phyloP scores from a whole-genome alignment of 2,888 invertebrate species.

The Dyspetes luteomarginatus region DNA sequence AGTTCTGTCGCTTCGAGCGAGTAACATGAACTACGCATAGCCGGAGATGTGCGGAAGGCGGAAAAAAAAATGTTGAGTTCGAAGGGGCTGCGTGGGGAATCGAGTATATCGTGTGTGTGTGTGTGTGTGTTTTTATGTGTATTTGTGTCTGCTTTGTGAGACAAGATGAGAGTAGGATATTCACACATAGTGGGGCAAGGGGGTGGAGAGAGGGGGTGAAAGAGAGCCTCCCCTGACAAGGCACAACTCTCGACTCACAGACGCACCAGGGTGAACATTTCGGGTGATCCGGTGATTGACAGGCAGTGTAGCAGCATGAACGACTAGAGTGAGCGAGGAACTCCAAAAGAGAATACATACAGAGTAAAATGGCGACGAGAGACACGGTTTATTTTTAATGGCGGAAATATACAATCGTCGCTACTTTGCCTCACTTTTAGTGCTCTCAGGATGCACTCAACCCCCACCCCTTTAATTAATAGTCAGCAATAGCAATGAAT shows the following conservation, averaged over 20 bases:
- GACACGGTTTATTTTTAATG: constrained; percentile 82
- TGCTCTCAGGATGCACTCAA: background rate
- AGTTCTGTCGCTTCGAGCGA: background rate
- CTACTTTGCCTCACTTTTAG: background rate
- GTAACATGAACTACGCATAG: constrained; percentile 27
- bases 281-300: constrained; percentile 81
- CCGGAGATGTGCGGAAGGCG: constrained; percentile 65
- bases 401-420: constrained; percentile 63
- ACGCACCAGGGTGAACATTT: constrained; percentile 72
- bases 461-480: constrained; percentile 14
- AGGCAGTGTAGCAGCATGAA: constrained; percentile 71
- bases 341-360: constrained; percentile 70
- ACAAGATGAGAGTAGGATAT: constrained; percentile 35
- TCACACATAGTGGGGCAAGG: background rate
- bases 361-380: constrained; percentile 81
- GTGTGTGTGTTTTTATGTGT: background rate
- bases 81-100: constrained; percentile 72
- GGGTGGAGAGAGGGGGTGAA: constrained; percentile 37
- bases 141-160: constrained; percentile 3
- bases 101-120: constrained; percentile 66
- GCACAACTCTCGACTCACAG: constrained; percentile 52
- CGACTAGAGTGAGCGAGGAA: constrained; percentile 33
- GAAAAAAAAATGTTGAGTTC: constrained; percentile 71
- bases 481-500: background rate
- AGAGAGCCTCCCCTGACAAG: constrained; percentile 26